Evolutionary conservation across 2,113 vertebrate genomes (phyloP).

Genomic region (Rhinopithecus roxellana): DNA sequence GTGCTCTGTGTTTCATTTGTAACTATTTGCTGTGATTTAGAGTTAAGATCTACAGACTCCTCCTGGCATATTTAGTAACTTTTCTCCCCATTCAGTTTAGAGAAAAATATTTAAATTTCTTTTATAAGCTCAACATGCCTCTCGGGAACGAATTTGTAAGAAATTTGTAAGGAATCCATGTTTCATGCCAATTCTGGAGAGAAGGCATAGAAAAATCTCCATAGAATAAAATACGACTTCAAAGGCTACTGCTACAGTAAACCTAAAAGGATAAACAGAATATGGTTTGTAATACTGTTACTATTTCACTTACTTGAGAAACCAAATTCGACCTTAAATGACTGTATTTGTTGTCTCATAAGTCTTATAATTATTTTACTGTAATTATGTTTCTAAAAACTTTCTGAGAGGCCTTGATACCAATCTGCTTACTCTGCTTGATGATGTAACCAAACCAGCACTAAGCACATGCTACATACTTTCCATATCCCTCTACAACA

Average conservation of each 20-base stretch:
- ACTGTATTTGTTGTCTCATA: not conserved
- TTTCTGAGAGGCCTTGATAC: not conserved
- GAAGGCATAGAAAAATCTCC: conserved; percentile 36
- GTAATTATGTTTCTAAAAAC: conserved; percentile 8
- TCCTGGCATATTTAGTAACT: conserved; percentile 60
- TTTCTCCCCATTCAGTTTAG: conserved; percentile 1
- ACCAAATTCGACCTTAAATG: not conserved
- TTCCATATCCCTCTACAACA: not conserved
- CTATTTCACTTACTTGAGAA: conserved; percentile 11
- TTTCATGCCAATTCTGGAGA: conserved; percentile 53
- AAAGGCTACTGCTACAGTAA: conserved; percentile 6
- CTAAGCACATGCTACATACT: not conserved
- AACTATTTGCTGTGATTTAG: conserved; percentile 67
- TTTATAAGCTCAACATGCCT: conserved; percentile 32
- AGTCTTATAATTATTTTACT: conserved; percentile 15
- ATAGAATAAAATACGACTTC: conserved; percentile 41
- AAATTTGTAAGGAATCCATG: conserved; percentile 51
- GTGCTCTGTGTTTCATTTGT: conserved; percentile 65
- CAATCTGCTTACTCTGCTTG: not conserved
- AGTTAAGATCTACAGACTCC: conserved; percentile 1
- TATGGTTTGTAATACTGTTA: conserved; percentile 42
- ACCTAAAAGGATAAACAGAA: conserved; percentile 22
- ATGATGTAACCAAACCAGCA: not conserved
- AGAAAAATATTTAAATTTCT: conserved; percentile 20
- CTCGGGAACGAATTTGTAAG: conserved; percentile 53